phyloP scores from a whole-genome alignment of 2,888 invertebrate genomes.

The Troglohyphantes excavatus region DNA sequence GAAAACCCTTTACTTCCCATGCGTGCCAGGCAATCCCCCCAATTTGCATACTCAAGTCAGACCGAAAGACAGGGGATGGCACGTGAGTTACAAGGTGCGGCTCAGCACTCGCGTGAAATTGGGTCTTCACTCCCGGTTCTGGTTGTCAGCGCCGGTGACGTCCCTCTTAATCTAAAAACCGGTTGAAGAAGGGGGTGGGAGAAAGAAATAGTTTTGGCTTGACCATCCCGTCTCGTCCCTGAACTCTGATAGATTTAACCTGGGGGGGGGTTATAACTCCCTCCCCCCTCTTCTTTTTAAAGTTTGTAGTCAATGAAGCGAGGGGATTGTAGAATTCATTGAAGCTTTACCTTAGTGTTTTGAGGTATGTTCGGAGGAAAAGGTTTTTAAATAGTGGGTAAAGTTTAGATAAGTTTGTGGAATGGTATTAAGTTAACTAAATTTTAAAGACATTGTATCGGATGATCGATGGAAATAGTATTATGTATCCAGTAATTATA shows the following conservation, averaged over 20 bases:
- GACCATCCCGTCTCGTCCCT: background rate
- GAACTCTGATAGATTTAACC: too few relatives aligned
- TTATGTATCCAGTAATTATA: too few relatives aligned
- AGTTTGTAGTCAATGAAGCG: slow-evolving; percentile 4
- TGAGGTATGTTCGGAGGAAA: too few relatives aligned
- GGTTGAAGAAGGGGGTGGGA: slow-evolving; percentile 2
- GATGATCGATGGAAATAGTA: too few relatives aligned
- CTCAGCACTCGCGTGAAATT: slow-evolving; percentile 54
- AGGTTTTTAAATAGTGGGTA: too few relatives aligned
- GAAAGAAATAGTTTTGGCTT: too few relatives aligned
- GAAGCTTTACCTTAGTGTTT: background rate
- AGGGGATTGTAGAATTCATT: background rate
- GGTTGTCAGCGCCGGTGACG: slow-evolving; percentile 52
- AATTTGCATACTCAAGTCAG: slow-evolving; percentile 11
- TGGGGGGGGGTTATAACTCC: too few relatives aligned
- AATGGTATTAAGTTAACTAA: too few relatives aligned
- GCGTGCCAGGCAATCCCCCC: too few relatives aligned
- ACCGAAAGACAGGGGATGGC: background rate
- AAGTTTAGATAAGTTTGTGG: too few relatives aligned
- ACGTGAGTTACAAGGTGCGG: background rate
- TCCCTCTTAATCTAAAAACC: slow-evolving; percentile 35
- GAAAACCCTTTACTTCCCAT: background rate
- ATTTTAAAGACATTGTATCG: too few relatives aligned
- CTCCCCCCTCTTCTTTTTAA: too few relatives aligned
- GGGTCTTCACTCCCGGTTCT: slow-evolving; percentile 45